Evolutionary conservation across 2,797 vertebrate genomes (phyloP).

Genomic region (Xerus rutilus): DNA sequence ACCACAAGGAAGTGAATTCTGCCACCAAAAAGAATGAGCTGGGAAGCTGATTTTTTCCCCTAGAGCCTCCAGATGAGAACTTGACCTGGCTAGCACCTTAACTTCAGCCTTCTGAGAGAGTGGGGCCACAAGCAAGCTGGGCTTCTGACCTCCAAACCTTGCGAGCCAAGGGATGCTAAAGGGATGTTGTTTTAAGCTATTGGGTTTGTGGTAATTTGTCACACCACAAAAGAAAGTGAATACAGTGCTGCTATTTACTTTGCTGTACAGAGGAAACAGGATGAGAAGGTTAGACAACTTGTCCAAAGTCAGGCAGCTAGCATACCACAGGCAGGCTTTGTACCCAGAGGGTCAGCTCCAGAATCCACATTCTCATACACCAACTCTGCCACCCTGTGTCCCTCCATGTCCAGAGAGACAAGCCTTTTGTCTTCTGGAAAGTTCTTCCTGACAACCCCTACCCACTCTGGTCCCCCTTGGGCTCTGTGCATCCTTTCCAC

Average conservation of each 20-base stretch:
- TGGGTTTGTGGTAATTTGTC: not conserved
- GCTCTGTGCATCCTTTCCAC: fast-evolving
- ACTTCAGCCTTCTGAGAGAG: not conserved
- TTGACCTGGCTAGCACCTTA: not conserved
- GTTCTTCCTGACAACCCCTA: not conserved
- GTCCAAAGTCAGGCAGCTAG: not conserved
- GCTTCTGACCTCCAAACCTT: not conserved
- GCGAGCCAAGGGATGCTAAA: too few species aligned
- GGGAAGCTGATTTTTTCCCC: not conserved
- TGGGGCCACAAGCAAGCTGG: not conserved
- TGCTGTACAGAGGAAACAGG: not conserved
- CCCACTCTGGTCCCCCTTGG: not conserved
- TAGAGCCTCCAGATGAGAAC: not conserved
- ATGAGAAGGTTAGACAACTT: not conserved
- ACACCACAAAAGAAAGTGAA: not conserved
- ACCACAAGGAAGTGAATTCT: constrained; percentile 26
- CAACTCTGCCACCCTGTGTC: too few species aligned
- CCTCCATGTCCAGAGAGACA: not conserved
- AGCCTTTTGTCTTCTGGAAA: not conserved
- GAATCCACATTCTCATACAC: not conserved
- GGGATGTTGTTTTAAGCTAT: not conserved
- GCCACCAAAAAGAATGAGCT: not conserved
- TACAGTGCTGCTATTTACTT: not conserved
- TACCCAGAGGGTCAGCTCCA: not conserved
- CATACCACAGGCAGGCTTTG: not conserved